Evolutionary conservation across 2,113 vertebrate genomes (phyloP), one percentile per base, ranked within the genome.

Genomic region (Nansenia antarctica): DNA sequence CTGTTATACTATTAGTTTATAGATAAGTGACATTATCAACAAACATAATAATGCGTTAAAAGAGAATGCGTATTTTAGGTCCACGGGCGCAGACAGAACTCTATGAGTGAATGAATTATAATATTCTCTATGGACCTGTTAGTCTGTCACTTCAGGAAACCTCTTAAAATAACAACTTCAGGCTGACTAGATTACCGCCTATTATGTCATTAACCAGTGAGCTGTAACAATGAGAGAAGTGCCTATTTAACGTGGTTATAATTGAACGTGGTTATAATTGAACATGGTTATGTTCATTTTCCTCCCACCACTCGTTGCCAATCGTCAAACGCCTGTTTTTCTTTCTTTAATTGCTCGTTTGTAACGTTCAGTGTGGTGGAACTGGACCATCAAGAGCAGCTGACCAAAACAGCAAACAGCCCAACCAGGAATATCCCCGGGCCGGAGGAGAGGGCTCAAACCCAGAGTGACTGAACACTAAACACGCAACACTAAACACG

Each of bases 311-410:
- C 61, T 71, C 66, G 30, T 31, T 7, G 20, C n/a, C n/a, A n/a
- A n/a, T n/a, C n/a, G n/a, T n/a, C n/a, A n/a, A n/a, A n/a, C n/a
- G n/a, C n/a, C n/a, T 87, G 92, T 90, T 79, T 70, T 74, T 76
- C 88, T 83, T 68, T 73, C 65, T 83, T 89, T 77, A 79, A 78
- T 52, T 87, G 87, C 78, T 87, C 76, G 90, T 92, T 91, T 69
- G 69, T 83, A 89, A 82, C 89, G 92, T 93, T 92, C 89, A 91
- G 85, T 92, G 85, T 86, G 92, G 84, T 91, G 92, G 91, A 94
- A 97, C 90, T 76, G 89, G 95, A 98, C 95, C 95, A 96, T 96
- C 96, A 97, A 95, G 88, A n/a, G n/a, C n/a, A 88, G 83, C 83
- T 86, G 90, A 93, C 72, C 88, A 76, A 70, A 86, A 69, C 86